Evolutionary conservation across 2,888 invertebrate genomes (phyloP), one percentile per base, ranked within the genome.

Genomic region (Mythimna ferrago): DNA sequence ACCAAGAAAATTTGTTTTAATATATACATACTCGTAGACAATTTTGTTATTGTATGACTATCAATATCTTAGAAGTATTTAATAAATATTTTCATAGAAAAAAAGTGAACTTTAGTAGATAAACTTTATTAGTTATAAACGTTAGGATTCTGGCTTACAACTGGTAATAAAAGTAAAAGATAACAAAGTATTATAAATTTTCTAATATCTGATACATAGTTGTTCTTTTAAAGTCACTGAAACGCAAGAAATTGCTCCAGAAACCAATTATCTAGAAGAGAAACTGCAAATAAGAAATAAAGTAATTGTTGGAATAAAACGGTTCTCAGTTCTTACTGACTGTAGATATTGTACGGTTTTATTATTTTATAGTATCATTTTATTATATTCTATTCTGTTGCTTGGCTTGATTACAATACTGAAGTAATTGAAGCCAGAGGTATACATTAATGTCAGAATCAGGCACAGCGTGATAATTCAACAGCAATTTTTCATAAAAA

Each of bases 211-310:
- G 32, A 65, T 68, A 79, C 79, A 79, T 76, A 61, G 77, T 81
- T 72, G 65, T 68, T 21, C 68, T 80, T 82, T 78, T 73, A 58
- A 82, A 80, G 80, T 63, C 57, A 65, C 32, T 64, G 66, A 64
- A 74, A 64, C 5, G 66, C 54, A 64, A 70, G 64, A 66, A 79
- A 83, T 67, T 67, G 71, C 53, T 80, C 63, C 38, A 80, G 56
- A 75, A 80, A 83, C 71, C 70, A 81, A 82, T 80, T 80, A 82
- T 68, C n/a, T 48, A 35, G 66, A 72, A 60, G 62, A 81, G 56
- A 63, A 65, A 72, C 67, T 77, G 72, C 66, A 79, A 82, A 82
- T 77, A 79, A 78, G 79, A 82, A 79, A 65, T 68, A 78, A 77
- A 81, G 44, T 58, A 81, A 82, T 73, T 68, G 68, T 82, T 66